A percentile compares a stretch with the other conserved stretches of the same genome.
These are phyloP conservation scores for Tenualosa ilisha DNA, from an alignment of 2,797 vertebrate genomes.

Conservation along the genomic window DNA sequence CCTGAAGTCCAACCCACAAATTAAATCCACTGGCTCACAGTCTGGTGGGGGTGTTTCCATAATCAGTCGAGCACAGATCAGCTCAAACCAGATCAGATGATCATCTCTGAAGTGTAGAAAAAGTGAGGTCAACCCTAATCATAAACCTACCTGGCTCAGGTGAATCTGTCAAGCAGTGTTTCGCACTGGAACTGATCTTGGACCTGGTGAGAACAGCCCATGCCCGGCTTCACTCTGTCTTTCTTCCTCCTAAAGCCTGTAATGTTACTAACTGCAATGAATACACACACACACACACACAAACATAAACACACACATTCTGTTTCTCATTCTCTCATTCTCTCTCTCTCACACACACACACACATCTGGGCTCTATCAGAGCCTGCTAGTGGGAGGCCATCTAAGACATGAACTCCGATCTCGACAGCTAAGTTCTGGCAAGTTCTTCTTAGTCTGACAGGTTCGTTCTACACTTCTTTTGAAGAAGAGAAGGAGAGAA, in stretches of 20 bases:
- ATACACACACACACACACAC: background rate
- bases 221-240: no score
- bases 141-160: no score
- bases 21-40: background rate
- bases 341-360: constrained; percentile 34
- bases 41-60: background rate
- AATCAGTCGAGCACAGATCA: background rate
- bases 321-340: no score
- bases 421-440: constrained; percentile 45
- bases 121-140: no score
- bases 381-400: constrained; percentile 53
- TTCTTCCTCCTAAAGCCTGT: background rate
- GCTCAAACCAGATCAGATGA: background rate
- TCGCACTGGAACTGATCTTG: background rate
- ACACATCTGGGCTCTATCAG: constrained; percentile 53
- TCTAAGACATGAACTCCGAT: constrained; percentile 52
- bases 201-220: no score
- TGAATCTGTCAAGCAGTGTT: no score
- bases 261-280: constrained; percentile 35
- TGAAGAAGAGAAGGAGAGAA: constrained; percentile 48
- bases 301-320: no score
- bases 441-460: constrained; percentile 44
- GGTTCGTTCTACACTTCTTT: constrained; percentile 32
- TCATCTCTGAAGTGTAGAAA: background rate
- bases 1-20: background rate